Base-by-base conservation (phyloP, 2,888 invertebrate species). In the Nymphalis c-album region DNA sequence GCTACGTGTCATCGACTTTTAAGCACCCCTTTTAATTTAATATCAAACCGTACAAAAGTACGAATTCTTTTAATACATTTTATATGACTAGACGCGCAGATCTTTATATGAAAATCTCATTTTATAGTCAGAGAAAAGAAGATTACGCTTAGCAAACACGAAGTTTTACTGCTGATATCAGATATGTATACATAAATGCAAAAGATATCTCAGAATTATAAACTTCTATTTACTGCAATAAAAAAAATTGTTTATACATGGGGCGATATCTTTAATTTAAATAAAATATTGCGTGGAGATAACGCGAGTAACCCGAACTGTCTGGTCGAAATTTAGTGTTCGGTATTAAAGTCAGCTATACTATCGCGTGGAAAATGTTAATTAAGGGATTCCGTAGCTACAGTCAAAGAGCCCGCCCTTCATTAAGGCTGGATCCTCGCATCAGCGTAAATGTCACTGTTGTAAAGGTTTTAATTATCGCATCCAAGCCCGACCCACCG, bases 391-490 rank as follows among this genome's bases (percentile, higher is more conserved):
- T 74, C 73, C 71, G 72, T 74, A 73, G 78, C 73, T 73, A 68
- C 70, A 75, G 74, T 84, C 87, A 88, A 87, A 87, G 85, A 75
- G 78, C 75, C 85, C 87, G 87, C 85, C 81, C 79, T 77, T 84
- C 85, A 86, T 89, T 89, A 87, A 85, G 79, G 73, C 76, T 70
- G 80, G 78, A 81, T 84, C 82, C 83, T 80, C 80, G 80, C 85
- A 90, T 90, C 88, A 88, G 85, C 86, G 85, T 90, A 85, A 90
- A 90, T 89, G 91, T 90, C 90, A 90, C 85, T 80, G 78, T 74
- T 76, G 78, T 75, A 78, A 84, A 88, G 85, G 81, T 86, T 90
- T 91, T 91, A 90, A 91, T 90, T 90, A 90, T 85, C 78, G 74
- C 73, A 70, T 73, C 70, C 72, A 75, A 66, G 68, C 70, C 75